Conservation (phyloP, 2,113 vertebrate species). For the Emydura subglobosa region DNA sequence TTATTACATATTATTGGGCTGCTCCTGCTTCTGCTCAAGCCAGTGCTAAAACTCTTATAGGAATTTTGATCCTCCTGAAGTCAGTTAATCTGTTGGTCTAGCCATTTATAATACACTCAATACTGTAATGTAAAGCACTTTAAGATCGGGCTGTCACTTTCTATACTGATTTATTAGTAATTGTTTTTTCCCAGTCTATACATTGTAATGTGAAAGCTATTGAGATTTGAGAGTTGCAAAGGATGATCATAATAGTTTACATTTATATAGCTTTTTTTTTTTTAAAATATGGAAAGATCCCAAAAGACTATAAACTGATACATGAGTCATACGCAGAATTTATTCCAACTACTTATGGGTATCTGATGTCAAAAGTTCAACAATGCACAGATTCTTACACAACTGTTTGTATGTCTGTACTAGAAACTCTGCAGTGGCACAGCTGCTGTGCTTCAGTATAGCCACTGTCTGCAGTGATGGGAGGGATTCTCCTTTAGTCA, state of each 20-base stretch:
- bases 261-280: not conserved
- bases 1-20: not conserved
- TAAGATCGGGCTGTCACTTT: not conserved
- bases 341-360: not conserved
- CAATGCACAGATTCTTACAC: fast-evolving
- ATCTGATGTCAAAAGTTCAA: fast-evolving
- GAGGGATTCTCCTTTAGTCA: too few species aligned
- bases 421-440: too few species aligned
- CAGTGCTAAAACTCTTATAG: constrained; percentile 4
- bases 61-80: constrained; percentile 13
- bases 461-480: too few species aligned
- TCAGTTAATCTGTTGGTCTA: not conserved
- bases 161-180: not conserved
- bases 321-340: not conserved
- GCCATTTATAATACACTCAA: not conserved
- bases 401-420: not conserved
- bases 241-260: not conserved
- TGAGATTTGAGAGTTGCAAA: not conserved
- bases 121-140: not conserved
- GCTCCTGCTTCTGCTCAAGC: not conserved
- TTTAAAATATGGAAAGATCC: too few species aligned
- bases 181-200: not conserved
- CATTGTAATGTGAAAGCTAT: fast-evolving
- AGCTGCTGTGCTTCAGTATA: too few species aligned
- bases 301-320: too few species aligned